Evolutionary conservation across 1,140 invertebrate genomes (phyloP).

Genomic region (Propsilocerus akamusi): DNA sequence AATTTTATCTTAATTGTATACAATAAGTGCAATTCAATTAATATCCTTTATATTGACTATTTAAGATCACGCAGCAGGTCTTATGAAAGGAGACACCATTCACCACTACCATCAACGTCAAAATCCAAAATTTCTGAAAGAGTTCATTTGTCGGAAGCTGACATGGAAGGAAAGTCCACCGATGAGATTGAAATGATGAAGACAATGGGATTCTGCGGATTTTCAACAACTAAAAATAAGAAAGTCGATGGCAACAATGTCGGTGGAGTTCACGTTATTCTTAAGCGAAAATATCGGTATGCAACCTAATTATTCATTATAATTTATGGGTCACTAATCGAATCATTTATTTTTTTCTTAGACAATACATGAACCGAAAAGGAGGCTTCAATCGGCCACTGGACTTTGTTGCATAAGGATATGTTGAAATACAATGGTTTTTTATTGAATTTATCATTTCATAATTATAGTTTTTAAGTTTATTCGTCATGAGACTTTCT

Average conservation of each 20-base stretch:
- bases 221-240: slow-evolving; percentile 89
- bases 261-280: slow-evolving; percentile 82
- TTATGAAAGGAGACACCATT: neutral
- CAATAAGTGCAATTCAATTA: too few relatives aligned
- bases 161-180: slow-evolving; percentile 57
- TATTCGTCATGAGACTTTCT: neutral
- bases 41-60: too few relatives aligned
- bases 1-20: too few relatives aligned
- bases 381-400: slow-evolving; percentile 97
- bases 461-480: neutral
- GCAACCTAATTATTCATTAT: too few relatives aligned
- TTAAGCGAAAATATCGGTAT: slow-evolving; percentile 83
- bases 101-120: neutral
- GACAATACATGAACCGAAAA: slow-evolving; percentile 97
- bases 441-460: neutral
- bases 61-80: neutral
- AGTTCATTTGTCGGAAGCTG: slow-evolving; percentile 24
- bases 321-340: too few relatives aligned
- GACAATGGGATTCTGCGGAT: slow-evolving; percentile 89
- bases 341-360: neutral
- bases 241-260: slow-evolving; percentile 87
- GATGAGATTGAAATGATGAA: slow-evolving; percentile 95
- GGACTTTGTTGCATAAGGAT: slow-evolving; percentile 70
- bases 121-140: slow-evolving; percentile 1
- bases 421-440: neutral